These are phyloP conservation scores for Gymnoscelis rufifasciata DNA, from an alignment of 2,888 invertebrate genomes.

Conservation along the genomic window DNA sequence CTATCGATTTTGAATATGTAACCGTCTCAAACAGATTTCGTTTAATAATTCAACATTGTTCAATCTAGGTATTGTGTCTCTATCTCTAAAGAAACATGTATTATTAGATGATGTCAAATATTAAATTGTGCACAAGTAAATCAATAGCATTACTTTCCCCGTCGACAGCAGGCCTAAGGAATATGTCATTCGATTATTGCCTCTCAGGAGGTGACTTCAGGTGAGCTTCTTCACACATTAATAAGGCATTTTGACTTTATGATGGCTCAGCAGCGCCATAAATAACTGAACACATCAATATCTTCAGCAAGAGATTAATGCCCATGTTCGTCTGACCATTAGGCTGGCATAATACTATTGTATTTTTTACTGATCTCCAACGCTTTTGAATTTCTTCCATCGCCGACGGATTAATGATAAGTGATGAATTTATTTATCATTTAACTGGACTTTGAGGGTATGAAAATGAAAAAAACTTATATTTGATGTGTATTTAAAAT, in stretches of 20 bases:
- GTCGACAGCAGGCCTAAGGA: slow-evolving; percentile 44
- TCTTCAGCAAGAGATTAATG: slow-evolving; percentile 76
- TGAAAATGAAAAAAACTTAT: slow-evolving; percentile 7
- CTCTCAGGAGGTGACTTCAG: slow-evolving; percentile 38
- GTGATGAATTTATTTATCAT: slow-evolving; percentile 57
- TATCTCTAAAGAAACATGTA: too few relatives aligned
- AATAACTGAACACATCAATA: slow-evolving; percentile 75
- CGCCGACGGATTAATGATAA: slow-evolving; percentile 63
- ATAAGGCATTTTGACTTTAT: slow-evolving; percentile 73
- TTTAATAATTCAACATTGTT: too few relatives aligned
- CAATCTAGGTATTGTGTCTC: too few relatives aligned
- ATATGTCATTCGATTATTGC: slow-evolving; percentile 56
- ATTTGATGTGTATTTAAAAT: not conserved
- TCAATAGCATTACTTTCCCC: not conserved
- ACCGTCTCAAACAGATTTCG: too few relatives aligned
- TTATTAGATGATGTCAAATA: too few relatives aligned
- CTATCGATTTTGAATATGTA: too few relatives aligned
- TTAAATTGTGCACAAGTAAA: not conserved
- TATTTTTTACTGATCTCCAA: slow-evolving; percentile 64
- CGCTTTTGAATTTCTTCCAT: slow-evolving; percentile 51
- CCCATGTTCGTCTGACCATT: slow-evolving; percentile 75
- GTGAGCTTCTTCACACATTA: slow-evolving; percentile 76
- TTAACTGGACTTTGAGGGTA: slow-evolving; percentile 31
- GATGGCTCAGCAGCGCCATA: slow-evolving; percentile 63
- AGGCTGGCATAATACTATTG: slow-evolving; percentile 73